Base-by-base conservation (phyloP, 2,113 vertebrate genomes). In the Syngnathoides biaculeatus region DNA sequence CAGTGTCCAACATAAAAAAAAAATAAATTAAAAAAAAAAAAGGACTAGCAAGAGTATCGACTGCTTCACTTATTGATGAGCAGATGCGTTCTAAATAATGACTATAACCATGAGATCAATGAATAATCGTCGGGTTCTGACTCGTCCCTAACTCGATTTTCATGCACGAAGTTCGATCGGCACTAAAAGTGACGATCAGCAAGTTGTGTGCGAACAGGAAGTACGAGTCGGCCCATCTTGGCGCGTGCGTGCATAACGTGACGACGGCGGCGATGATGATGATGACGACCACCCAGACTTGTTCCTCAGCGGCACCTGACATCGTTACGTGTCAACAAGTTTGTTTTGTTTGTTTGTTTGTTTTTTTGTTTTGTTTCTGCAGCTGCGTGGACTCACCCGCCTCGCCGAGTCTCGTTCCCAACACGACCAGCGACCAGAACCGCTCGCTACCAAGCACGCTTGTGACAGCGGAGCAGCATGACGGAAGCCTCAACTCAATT, bases 391-490 rank as follows among this genome's bases (percentile, higher is more conserved):
- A 65, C 72, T 83, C 68, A 90, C 89, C 85, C 85, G 71, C 79
- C 40, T 82, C 58, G 65, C 64, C 86, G 78, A 83, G 72, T 84
- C 79, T 61, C 83, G 74, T 79, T 40, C 40, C 79, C 76, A 83
- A 83, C 83, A 71, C 84, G 81, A 85, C 76, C 89, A 87, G 83
- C 85, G 84, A 82, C 83, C 82, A 55, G 72, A 71, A 43, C 78
- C 20, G 75, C 77, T 72, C 20, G 75, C 77, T 72, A 74, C 80
- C 61, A 62, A 66, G 76, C 75, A 2, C 42, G 67, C 40, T 43
- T 64, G 26, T 75, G 66, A 40, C 38, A 61, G 5, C 15, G 60
- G 61, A 38, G 43, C 12, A 43, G 55, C 87, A 85, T 87, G 70
- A 15, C 20, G 38, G 14, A 62, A 42, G 38, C 40, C 30, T 35